Evolutionary conservation across 2,797 vertebrate species (phyloP), one percentile per base, ranked within the genome.

Genomic region (Epinephelus malabaricus): DNA sequence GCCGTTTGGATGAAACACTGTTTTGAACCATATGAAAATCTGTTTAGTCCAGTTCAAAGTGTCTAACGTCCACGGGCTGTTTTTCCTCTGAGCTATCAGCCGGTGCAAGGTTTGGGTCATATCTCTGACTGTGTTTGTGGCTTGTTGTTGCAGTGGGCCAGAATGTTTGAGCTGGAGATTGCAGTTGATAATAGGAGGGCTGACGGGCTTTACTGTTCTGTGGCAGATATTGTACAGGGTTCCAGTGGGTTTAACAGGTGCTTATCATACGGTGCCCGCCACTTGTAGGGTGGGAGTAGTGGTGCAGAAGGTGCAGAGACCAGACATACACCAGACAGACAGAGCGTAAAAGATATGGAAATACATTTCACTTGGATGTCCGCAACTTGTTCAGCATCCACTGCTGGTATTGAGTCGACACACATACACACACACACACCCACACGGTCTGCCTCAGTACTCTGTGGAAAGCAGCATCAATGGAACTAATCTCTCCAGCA

Each of bases 401-500:
- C 18, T 59, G 23, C 61, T 66, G 1, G 34, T 27, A 19, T 49
- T 64, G 18, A 62, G 25, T 58, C 13, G 27, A 30, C 51, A 43
- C 8, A n/a, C 50, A 45, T 65, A 58, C 17, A 50, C 27, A 71
- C 50, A 71, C 50, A 58, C 51, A 45, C 13, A 58, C 34, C 38
- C 9, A 19, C 12, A 4, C 2, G 56, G 21, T 25, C 9, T 62
- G 54, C 53, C 27, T 82, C 49, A 73, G 2, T 73, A 55, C 54
- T 67, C 47, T 72, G 62, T 47, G 34, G 38, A 82, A 64, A 65
- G 74, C 74, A 21, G 84, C 79, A 78, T 90, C 82, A 60, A 43
- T 87, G 82, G 73, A 80, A 68, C 88, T 86, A 79, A 87, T 90
- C 86, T 90, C 61, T 83, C 66, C 71, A 82, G 76, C 75, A 84